These are phyloP conservation scores for Cryptoblepharus egeriae DNA, from an alignment of 2,797 vertebrate genomes.

Conservation along the genomic window DNA sequence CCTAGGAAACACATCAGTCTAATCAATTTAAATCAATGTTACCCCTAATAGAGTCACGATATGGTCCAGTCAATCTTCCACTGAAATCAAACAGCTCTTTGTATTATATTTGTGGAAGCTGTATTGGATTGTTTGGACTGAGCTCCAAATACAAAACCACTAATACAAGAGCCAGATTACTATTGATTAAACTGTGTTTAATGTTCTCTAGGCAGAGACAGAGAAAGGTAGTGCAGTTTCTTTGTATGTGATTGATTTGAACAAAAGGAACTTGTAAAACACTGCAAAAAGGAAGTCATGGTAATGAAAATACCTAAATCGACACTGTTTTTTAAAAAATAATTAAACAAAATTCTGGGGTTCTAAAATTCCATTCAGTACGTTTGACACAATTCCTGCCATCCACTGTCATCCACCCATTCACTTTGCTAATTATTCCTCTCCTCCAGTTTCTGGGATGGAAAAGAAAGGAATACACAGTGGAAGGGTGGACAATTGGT, in stretches of 20 bases:
- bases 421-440: too few relatives aligned
- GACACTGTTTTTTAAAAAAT: too few relatives aligned
- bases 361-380: neutral
- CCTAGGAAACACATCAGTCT: too few relatives aligned
- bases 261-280: neutral
- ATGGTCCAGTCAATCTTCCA: constrained; percentile 24
- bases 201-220: neutral
- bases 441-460: too few relatives aligned
- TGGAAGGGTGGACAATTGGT: too few relatives aligned
- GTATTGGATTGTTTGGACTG: neutral
- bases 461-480: too few relatives aligned
- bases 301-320: neutral
- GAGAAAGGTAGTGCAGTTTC: neutral
- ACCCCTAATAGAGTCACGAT: neutral
- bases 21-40: neutral
- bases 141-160: too few relatives aligned
- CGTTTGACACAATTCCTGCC: too few relatives aligned
- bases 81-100: neutral
- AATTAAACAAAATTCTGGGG: neutral
- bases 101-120: neutral
- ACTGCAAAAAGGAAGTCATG: neutral
- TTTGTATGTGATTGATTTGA: neutral
- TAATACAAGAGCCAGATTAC: neutral
- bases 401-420: too few relatives aligned
- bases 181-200: neutral